Base-by-base conservation (phyloP, 92 coral and sea anemone genomes). In the Bergia sp. region DNA sequence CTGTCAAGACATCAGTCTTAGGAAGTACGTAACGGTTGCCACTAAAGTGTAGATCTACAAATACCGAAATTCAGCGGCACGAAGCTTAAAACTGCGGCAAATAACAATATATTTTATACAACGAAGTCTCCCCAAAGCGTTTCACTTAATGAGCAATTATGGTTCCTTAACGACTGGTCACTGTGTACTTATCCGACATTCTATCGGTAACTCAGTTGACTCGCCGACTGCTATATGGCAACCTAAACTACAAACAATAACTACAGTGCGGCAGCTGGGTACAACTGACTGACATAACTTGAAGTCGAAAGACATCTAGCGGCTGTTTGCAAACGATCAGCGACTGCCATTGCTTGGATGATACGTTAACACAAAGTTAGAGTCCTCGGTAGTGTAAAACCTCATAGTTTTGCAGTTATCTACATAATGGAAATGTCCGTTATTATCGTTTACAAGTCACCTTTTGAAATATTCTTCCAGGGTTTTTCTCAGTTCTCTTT, bases 101-200 rank as follows among this genome's bases (percentile, higher is more conserved):
- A 39, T 67, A 15, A 1, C 23, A 67, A 23, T 18, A 61, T 71
- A 44, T 40, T 44, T 21, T 29, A 43, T 45, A 21, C 39, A 29
- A 39, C n/a, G 10, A 41, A 20, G 13, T 11, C 9, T 57, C 64
- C 50, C 7, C 47, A 61, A 81, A 23, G 36, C 61, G 61, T 84
- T 71, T 69, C 40, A 67, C 9, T 69, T 84, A 84, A 84, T 73
- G 87, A 84, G 87, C 77, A 84, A 84, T 84, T 84, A 84, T 21
- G 16, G 66, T 72, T 21, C 66, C 77, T 40, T 84, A 84, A 84
- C 79, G 67, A 84, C 87, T 49, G 5, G 45, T n/a, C 38, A 12
- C 12, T 43, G 77, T 21, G 78, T 72, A 71, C 64, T 84, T 84
- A 84, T 47, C 87, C 15, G 64, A 6, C 69, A 47, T 69, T 71